phyloP scores from a whole-genome alignment of 2,888 invertebrate genomes.

The Mythimna loreyi region DNA sequence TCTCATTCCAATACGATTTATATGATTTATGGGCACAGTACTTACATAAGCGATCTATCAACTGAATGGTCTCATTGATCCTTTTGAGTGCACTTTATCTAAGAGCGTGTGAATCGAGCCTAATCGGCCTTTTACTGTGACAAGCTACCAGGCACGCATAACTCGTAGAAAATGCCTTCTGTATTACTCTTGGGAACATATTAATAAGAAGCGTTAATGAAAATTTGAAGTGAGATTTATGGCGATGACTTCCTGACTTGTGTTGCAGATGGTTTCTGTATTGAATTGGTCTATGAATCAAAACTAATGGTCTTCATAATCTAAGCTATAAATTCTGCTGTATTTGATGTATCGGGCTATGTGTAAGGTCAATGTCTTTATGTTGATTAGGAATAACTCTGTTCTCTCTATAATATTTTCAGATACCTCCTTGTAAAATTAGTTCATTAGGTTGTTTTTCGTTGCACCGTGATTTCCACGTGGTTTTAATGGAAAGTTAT shows the following conservation, averaged over 20 bases:
- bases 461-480: neutral
- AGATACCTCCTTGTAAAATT: neutral
- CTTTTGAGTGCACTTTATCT: conserved; percentile 48
- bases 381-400: too few relatives aligned
- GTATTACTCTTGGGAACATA: conserved; percentile 10
- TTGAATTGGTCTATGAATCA: conserved; percentile 32
- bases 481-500: neutral
- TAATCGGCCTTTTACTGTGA: conserved; percentile 14
- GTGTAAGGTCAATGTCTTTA: conserved; percentile 27
- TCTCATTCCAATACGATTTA: conserved; percentile 21
- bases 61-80: conserved; percentile 35
- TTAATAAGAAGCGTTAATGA: conserved; percentile 22
- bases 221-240: conserved; percentile 33
- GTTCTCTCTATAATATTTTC: too few relatives aligned
- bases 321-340: conserved; percentile 26
- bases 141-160: conserved; percentile 32
- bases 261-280: conserved; percentile 17
- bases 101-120: conserved; percentile 38
- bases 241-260: conserved; percentile 22
- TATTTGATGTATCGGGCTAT: conserved; percentile 20
- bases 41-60: conserved; percentile 21
- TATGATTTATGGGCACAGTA: conserved; percentile 24
- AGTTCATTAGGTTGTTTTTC: neutral
- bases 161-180: conserved; percentile 11
- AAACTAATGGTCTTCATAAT: conserved; percentile 34